Percentiles rank a stretch among this genome's conserved stretches.
phyloP scores from a whole-genome alignment of 2,113 vertebrate species.

The Origma solitaria region DNA sequence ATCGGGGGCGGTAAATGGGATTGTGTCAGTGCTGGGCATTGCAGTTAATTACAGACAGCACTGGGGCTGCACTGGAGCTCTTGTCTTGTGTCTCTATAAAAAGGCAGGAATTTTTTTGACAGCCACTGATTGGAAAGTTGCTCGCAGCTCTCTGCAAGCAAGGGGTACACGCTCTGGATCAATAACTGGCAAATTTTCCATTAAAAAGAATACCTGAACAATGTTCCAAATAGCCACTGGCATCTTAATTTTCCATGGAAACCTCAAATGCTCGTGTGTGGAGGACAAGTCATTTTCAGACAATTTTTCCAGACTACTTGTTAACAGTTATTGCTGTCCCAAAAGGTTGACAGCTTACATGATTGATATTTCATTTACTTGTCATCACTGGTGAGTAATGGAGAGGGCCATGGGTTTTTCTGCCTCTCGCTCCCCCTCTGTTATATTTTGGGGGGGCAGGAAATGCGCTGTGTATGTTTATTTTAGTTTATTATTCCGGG shows the following conservation, averaged over 20 bases:
- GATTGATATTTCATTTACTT: constrained; percentile 83
- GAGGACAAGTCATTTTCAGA: constrained; percentile 78
- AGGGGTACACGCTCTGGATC: constrained; percentile 88
- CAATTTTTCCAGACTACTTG: constrained; percentile 85
- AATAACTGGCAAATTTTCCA: constrained; percentile 98
- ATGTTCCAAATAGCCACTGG: constrained; percentile 90
- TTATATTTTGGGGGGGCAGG: not conserved
- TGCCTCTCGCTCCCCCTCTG: not conserved
- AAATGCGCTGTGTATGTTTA: not conserved
- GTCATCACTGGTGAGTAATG: constrained; percentile 77
- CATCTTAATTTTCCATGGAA: constrained; percentile 79
- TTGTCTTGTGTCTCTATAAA: constrained; percentile 76
- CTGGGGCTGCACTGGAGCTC: constrained; percentile 40
- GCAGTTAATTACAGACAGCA: constrained; percentile 67
- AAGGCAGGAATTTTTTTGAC: constrained; percentile 88
- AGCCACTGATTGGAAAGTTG: constrained; percentile 92
- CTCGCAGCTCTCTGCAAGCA: constrained; percentile 83
- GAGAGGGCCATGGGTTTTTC: constrained; percentile 23
- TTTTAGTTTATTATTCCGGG: not conserved
- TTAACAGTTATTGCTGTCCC: constrained; percentile 86
- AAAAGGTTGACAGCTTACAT: constrained; percentile 81
- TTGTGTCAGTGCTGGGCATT: not conserved
- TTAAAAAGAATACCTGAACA: constrained; percentile 94
- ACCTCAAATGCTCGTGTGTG: constrained; percentile 64
- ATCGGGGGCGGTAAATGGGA: not conserved